Evolutionary conservation across 2,113 vertebrate species (phyloP).

Genomic region (Clarias magur): DNA sequence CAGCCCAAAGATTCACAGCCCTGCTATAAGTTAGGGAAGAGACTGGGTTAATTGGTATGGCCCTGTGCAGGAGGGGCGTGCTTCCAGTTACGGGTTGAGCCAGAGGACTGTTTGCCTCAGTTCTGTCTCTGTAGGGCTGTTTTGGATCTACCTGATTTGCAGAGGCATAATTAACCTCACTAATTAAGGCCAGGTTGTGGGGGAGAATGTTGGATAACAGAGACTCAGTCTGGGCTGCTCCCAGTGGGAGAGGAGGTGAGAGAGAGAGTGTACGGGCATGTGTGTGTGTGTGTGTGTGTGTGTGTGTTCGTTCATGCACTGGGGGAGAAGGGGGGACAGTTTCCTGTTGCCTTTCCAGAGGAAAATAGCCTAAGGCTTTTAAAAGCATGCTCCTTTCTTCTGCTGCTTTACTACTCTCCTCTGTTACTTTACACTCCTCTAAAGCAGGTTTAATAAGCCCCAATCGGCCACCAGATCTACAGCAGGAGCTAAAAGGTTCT

Average conservation of each 20-base stretch:
- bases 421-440: constrained; percentile 49
- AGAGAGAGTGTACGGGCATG: constrained; percentile 47
- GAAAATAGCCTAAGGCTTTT: constrained; percentile 65
- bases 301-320: constrained; percentile 6
- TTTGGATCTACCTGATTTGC: constrained; percentile 71
- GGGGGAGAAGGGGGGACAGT: constrained; percentile 6
- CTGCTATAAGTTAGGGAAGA: constrained; percentile 40
- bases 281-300: constrained; percentile 32
- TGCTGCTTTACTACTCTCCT: constrained; percentile 53
- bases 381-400: constrained; percentile 61
- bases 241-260: constrained; percentile 63
- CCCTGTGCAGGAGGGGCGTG: constrained; percentile 53
- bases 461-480: constrained; percentile 31
- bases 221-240: constrained; percentile 68
- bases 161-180: constrained; percentile 62
- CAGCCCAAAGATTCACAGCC: not conserved
- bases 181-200: constrained; percentile 79
- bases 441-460: constrained; percentile 62
- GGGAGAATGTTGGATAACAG: constrained; percentile 71
- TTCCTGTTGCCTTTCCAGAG: constrained; percentile 70
- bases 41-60: constrained; percentile 56
- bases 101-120: constrained; percentile 55
- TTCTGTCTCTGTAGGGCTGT: constrained; percentile 66
- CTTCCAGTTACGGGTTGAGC: constrained; percentile 63
- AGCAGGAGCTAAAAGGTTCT: not conserved